phyloP scores from a whole-genome alignment of 2,888 invertebrate genomes.

The Sarcophaga subvicina region DNA sequence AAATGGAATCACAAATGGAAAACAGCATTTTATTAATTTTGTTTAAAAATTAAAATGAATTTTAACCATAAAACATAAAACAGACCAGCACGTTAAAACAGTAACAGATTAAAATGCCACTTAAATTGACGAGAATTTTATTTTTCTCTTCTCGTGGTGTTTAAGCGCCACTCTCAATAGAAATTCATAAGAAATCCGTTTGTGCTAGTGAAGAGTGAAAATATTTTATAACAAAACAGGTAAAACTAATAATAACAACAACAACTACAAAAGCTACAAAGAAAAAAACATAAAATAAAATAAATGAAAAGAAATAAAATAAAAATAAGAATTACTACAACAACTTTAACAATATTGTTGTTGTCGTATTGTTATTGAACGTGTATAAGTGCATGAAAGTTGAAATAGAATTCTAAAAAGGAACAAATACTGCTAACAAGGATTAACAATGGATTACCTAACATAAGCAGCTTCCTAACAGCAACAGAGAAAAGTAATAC shows the following conservation, averaged over 20 bases:
- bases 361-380: constrained; percentile 24
- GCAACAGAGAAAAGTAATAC: not conserved
- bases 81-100: not conserved
- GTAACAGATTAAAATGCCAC: constrained; percentile 35
- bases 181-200: constrained; percentile 43
- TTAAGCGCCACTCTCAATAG: constrained; percentile 39
- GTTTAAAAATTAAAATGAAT: too few relatives aligned
- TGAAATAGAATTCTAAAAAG: constrained; percentile 15
- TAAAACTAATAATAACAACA: not conserved
- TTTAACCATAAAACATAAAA: too few relatives aligned
- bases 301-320: not conserved
- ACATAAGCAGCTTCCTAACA: constrained; percentile 61
- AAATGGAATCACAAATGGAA: not conserved
- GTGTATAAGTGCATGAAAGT: constrained; percentile 49
- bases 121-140: constrained; percentile 43
- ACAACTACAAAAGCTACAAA: constrained; percentile 7
- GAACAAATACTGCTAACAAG: constrained; percentile 69
- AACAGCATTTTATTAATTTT: too few relatives aligned
- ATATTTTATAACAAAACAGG: constrained; percentile 12
- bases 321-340: constrained; percentile 9
- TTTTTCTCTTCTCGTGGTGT: not conserved
- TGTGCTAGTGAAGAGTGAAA: constrained; percentile 32
- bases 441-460: constrained; percentile 73
- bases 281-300: constrained; percentile 3
- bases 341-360: constrained; percentile 50